phyloP scores from a whole-genome alignment of 2,888 invertebrate genomes.

The Aleiodes testaceus region DNA sequence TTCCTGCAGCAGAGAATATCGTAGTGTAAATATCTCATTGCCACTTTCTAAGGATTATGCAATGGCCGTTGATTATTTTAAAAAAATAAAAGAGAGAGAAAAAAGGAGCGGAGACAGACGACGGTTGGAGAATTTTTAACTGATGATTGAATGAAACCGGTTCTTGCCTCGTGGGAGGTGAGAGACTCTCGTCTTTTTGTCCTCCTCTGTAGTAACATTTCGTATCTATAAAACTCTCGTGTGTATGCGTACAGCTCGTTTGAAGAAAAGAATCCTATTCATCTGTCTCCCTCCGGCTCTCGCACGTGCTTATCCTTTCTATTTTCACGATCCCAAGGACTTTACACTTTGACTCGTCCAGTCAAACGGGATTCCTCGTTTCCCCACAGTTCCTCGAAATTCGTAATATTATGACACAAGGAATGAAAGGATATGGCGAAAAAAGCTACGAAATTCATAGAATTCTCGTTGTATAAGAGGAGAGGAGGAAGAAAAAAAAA shows the following conservation, averaged over 20 bases:
- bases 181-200: constrained; percentile 15
- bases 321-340: constrained; percentile 25
- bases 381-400: constrained; percentile 1
- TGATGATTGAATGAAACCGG: constrained; percentile 72
- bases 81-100: constrained; percentile 35
- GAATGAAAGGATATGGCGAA: not conserved
- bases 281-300: constrained; percentile 3
- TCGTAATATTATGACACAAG: constrained; percentile 22
- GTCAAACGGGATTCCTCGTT: constrained; percentile 35
- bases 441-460: constrained; percentile 9
- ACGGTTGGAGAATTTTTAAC: constrained; percentile 67
- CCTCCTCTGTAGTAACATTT: constrained; percentile 18
- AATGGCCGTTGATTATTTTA: constrained; percentile 70
- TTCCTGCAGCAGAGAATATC: not conserved
- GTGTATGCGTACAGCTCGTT: not conserved
- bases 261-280: constrained; percentile 12
- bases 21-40: constrained; percentile 17
- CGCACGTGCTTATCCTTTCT: constrained; percentile 30
- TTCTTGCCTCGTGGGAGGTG: constrained; percentile 51
- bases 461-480: not conserved
- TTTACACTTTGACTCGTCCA: constrained; percentile 9
- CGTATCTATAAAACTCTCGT: constrained; percentile 2
- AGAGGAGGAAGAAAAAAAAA: not conserved
- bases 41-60: constrained; percentile 68
- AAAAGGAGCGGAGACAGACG: constrained; percentile 44